Evolutionary conservation across 2,888 invertebrate genomes (phyloP).

Genomic region (Acleris laterana): DNA sequence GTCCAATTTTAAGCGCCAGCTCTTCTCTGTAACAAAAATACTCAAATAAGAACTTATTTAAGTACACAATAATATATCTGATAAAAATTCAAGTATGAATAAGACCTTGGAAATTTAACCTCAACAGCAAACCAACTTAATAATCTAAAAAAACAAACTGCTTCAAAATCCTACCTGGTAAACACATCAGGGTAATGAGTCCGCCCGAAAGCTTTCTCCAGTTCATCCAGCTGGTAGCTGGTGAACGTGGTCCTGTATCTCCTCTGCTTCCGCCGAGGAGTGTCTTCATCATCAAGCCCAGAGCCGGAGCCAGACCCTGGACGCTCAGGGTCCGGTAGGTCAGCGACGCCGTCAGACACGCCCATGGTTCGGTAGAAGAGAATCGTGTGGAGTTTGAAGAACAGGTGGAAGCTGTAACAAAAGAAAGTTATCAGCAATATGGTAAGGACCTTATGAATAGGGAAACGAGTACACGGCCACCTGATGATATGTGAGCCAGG

Average conservation of each 20-base stretch:
- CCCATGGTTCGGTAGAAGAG: constrained; percentile 59
- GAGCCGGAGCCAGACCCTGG: constrained; percentile 70
- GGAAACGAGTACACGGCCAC: too few species aligned
- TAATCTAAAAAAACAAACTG: not conserved
- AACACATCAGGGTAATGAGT: constrained; percentile 99
- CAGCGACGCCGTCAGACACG: constrained; percentile 73
- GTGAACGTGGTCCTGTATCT: constrained; percentile 96
- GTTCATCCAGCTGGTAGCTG: constrained; percentile 96
- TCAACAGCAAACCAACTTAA: too few species aligned
- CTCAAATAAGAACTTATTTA: not conserved
- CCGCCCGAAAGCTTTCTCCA: constrained; percentile 98
- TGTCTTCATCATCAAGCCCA: constrained; percentile 87
- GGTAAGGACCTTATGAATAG: too few species aligned
- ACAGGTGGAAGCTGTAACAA: constrained; percentile 50
- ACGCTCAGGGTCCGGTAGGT: constrained; percentile 68
- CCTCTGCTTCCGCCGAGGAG: constrained; percentile 95
- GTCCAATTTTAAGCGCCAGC: constrained; percentile 95
- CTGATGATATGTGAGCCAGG: too few species aligned
- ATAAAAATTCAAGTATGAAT: too few species aligned
- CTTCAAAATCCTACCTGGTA: constrained; percentile 88
- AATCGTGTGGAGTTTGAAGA: constrained; percentile 16
- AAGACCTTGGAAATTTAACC: too few species aligned
- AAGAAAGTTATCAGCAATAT: not conserved
- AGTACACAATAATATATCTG: too few species aligned
- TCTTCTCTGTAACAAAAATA: constrained; percentile 91